Evolutionary conservation across 1,140 invertebrate species (phyloP), one percentile per base, ranked within the genome.

Genomic region (Whitmania pigra): DNA sequence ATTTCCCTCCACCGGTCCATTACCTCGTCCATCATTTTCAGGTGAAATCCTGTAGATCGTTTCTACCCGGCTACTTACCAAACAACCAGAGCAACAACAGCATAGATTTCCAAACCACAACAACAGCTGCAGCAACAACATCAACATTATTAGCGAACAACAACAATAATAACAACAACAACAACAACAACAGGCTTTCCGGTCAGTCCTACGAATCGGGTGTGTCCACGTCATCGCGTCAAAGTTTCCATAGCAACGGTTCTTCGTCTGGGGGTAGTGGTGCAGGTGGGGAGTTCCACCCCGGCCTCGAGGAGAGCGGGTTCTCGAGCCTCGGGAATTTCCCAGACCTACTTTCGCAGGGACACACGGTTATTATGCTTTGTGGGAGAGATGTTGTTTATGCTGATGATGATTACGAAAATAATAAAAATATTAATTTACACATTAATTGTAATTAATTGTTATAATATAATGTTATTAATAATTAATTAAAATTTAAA

Each of bases 211-310:
- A 83, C 75, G 84, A 80, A 77, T 82, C 84, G 54, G 84, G 83
- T 25, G 79, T 68, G 36, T 83, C 69, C 17, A 49, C 80, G 27
- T 85, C 82, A 31, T 78, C 78, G 53, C 78, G 82, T 25, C 84
- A 86, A 76, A 85, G 85, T 74, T 85, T 85, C 78, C 85, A 86
- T 77, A 84, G 84, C 73, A 80, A 77, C 85, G 84, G 76, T 82
- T 85, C 81, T 82, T 74, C 76, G 78, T 63, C 78, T 82, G 55
- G 79, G 83, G 73, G 5, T 84, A 86, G 76, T 85, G 88, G 75
- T 82, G 87, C 71, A 79, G 84, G 72, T 81, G 84, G 72, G 86
- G 87, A 25, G 78, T 87, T 69, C 81, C 85, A 40, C 81, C 40
- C 55, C 29, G 17, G 25, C 53, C 53, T 70, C 11, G 69, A 70